A percentile compares a stretch with the other conserved stretches of the same genome.
phyloP scores from a whole-genome alignment of 1,140 invertebrate genomes.

The Asbolus verrucosus region DNA sequence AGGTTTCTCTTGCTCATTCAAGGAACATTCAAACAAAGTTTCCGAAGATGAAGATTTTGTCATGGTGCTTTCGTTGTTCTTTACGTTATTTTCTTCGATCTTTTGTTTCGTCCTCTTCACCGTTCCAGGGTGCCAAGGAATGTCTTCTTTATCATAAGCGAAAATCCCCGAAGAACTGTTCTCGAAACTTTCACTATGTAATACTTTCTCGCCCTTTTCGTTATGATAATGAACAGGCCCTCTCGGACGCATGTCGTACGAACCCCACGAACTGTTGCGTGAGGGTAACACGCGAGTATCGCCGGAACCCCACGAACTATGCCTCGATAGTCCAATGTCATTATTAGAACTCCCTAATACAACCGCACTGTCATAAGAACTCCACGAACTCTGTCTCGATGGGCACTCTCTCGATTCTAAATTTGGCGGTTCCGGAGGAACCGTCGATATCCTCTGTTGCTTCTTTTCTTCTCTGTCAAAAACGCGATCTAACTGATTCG shows the following conservation, averaged over 20 bases:
- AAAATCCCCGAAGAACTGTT: conserved; percentile 67
- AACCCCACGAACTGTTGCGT: conserved; percentile 80
- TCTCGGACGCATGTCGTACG: conserved; percentile 73
- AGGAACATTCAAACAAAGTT: conserved; percentile 18
- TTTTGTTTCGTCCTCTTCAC: conserved; percentile 80
- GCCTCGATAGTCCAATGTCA: conserved; percentile 74
- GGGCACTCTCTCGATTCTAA: conserved; percentile 64
- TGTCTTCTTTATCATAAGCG: conserved; percentile 73
- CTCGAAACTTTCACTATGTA: conserved; percentile 39
- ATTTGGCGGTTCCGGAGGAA: conserved; percentile 59
- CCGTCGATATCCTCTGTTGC: conserved; percentile 63
- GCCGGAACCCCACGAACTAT: conserved; percentile 85
- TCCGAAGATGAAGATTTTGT: conserved; percentile 46
- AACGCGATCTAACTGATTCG: conserved; percentile 77
- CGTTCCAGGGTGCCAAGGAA: conserved; percentile 75
- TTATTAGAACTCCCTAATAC: conserved; percentile 70
- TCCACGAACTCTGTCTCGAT: conserved; percentile 82
- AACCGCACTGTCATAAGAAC: conserved; percentile 82
- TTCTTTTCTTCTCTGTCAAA: conserved; percentile 79
- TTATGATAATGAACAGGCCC: conserved; percentile 61
- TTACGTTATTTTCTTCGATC: conserved; percentile 70
- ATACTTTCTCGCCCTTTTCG: conserved; percentile 59
- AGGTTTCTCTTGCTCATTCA: conserved; percentile 52
- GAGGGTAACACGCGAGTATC: conserved; percentile 75
- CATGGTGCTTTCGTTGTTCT: conserved; percentile 40